Base-by-base conservation (phyloP, 2,113 vertebrate genomes). In the Hucho hucho region DNA sequence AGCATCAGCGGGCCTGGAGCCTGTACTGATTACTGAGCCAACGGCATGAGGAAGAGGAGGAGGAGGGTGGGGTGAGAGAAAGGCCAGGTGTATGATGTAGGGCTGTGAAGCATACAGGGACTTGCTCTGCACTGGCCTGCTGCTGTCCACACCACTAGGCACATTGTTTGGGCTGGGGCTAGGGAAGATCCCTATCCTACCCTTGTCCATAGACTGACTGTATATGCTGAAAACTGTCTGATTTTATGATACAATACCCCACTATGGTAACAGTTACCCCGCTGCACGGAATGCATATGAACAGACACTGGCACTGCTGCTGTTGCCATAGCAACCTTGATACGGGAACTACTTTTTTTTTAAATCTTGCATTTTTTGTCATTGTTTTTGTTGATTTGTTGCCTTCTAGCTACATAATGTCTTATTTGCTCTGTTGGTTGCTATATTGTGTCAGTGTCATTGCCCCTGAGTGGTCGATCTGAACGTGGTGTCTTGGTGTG, bases 21-120 rank as follows among this genome's bases (percentile, higher is more conserved):
- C 95, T 98, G 83, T 99, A 98, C 94, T 98, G 92, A 96, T 81
- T 88, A 64, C 4, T 81, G 88, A 64, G 1, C 14, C 20, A 53
- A 53, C 18, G 22, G 43, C 94, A 75, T 24, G 72, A 68, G 25
- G 71, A 63, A 12, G 61, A 61, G 65, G 24, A 26, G 26, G 72
- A 66, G 61, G 56, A 58, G 63, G 70, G 26, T 46, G 3, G 78
- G 64, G 61, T 73, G 78, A 14, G 0, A 22, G 29, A n/a, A 47
- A 49, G 67, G 75, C 69, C 73, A 68, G 18, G 76, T 70, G 79
- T 11, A 32, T 69, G 0, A 22, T 53, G 4, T 12, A 47, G 9
- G 1, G 16, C 6, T 5, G 6, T 22, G 64, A 69, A 53, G 70
- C 74, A 67, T 29, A 6, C 63, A 75, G 64, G 63, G 79, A 82